Evolutionary conservation across 2,113 vertebrate genomes (phyloP).

Genomic region (Datnioides undecimradiatus): DNA sequence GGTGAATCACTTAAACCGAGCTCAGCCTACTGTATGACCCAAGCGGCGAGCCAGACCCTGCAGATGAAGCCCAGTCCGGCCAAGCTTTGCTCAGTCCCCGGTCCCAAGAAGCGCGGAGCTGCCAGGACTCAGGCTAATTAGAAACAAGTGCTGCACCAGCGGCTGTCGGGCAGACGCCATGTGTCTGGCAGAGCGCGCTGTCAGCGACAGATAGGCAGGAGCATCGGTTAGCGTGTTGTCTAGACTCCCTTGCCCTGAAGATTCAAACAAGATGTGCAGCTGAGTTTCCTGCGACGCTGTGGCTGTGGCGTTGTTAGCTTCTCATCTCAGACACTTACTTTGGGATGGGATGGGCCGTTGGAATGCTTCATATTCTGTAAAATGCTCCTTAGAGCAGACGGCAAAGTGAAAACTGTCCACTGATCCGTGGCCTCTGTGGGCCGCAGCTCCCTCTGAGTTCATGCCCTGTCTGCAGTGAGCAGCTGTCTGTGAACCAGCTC

Average conservation of each 20-base stretch:
- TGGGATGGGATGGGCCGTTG: constrained; percentile 1
- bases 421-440: constrained; percentile 16
- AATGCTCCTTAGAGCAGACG: not conserved
- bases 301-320: constrained; percentile 17
- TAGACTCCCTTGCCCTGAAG: constrained; percentile 29
- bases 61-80: constrained; percentile 18
- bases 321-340: constrained; percentile 35
- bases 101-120: constrained; percentile 17
- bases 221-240: constrained; percentile 32
- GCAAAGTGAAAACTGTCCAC: not conserved
- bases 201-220: constrained; percentile 43
- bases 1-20: constrained; percentile 12
- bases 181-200: constrained; percentile 38
- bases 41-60: constrained; percentile 14
- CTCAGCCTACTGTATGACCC: constrained; percentile 5
- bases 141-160: constrained; percentile 60
- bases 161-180: constrained; percentile 26
- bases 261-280: constrained; percentile 65
- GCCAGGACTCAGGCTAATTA: constrained; percentile 59
- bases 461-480: no score
- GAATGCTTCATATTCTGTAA: constrained; percentile 17
- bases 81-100: not conserved
- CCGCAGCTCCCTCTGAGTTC: constrained; percentile 7
- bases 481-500: no score
- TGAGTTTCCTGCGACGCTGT: no score